A percentile compares a stretch with the other conserved stretches of the same genome.
phyloP scores from a whole-genome alignment of 2,113 vertebrate genomes.

The Dasyprocta punctata region DNA sequence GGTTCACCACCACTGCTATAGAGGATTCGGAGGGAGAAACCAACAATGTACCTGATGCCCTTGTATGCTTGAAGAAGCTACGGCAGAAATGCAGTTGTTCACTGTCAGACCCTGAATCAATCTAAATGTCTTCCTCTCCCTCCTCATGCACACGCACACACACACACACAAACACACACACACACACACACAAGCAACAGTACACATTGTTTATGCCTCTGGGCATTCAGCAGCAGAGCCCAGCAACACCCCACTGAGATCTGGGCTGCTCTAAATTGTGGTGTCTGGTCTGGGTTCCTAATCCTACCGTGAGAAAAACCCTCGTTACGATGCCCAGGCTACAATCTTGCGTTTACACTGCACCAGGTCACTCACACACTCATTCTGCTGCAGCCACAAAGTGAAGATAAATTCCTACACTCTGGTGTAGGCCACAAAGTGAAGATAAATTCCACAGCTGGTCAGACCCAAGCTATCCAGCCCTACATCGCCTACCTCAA shows the following conservation, averaged over 20 bases:
- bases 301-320: neutral
- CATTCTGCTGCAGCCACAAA: neutral
- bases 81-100: neutral
- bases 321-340: neutral
- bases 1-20: neutral
- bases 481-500: neutral
- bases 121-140: neutral
- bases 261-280: neutral
- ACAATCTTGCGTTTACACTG: neutral
- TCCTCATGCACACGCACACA: no score
- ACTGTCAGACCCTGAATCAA: neutral
- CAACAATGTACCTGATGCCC: neutral
- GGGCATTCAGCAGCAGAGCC: neutral
- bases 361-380: neutral
- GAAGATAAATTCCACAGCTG: neutral
- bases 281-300: neutral
- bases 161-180: neutral
- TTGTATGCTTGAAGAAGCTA: neutral
- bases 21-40: neutral
- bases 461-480: neutral
- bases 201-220: neutral
- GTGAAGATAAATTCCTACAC: neutral
- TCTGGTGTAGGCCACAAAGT: neutral
- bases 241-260: neutral
- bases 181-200: neutral